A percentile compares a stretch with the other conserved stretches of the same genome.
Conservation (phyloP, 2,113 vertebrate species). For the Datnioides undecimradiatus region DNA sequence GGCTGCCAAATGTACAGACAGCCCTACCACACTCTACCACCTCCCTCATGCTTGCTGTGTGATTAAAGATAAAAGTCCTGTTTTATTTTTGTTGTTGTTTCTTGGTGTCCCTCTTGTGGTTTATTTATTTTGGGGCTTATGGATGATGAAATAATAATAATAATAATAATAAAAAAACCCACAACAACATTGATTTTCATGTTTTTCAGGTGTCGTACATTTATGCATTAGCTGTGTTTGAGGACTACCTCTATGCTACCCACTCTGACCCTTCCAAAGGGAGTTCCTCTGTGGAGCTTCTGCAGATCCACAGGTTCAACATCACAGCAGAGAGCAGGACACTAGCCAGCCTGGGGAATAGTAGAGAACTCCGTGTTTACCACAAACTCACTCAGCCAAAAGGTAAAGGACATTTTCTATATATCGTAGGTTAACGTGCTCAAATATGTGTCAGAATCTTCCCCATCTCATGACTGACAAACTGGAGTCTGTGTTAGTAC, state of each 20-base stretch:
- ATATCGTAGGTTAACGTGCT: slow-evolving; percentile 8
- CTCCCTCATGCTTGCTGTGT: slow-evolving; percentile 2
- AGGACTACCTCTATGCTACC: slow-evolving; percentile 93
- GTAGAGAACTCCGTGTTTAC: slow-evolving; percentile 87
- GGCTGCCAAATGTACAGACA: slow-evolving; percentile 53
- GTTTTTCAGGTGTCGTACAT: slow-evolving; percentile 90
- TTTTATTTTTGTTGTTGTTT: slow-evolving; percentile 12
- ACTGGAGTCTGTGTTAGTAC: neutral
- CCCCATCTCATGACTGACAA: neutral
- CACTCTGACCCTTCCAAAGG: slow-evolving; percentile 84
- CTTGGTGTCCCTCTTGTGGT: neutral
- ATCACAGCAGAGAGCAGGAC: slow-evolving; percentile 85
- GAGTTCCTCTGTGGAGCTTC: slow-evolving; percentile 81
- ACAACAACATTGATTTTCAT: slow-evolving; percentile 22
- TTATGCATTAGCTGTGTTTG: slow-evolving; percentile 92
- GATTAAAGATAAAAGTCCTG: slow-evolving; percentile 22
- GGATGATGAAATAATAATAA: neutral
- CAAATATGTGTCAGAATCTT: slow-evolving; percentile 15
- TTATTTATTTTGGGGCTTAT: slow-evolving; percentile 12
- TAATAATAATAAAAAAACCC: no score
- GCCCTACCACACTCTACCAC: neutral
- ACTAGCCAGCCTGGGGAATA: slow-evolving; percentile 86
- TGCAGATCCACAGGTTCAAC: slow-evolving; percentile 94
- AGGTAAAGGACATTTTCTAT: slow-evolving; percentile 84
- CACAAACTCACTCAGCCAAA: slow-evolving; percentile 92